Evolutionary conservation across 2,113 vertebrate genomes (phyloP).

Genomic region (Poeciliopsis prolifica): DNA sequence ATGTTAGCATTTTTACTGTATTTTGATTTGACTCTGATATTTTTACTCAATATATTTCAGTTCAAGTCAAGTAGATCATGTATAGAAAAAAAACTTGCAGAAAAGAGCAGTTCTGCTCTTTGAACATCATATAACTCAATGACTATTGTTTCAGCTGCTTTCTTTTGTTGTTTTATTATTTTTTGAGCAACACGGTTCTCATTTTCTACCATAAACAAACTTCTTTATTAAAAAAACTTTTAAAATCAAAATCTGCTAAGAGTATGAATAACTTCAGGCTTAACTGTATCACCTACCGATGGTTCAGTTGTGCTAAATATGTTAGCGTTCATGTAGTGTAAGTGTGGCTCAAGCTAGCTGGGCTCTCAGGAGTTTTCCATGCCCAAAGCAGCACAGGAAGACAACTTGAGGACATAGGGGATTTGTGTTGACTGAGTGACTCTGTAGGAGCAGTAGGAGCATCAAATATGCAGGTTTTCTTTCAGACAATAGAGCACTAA

Average conservation of each 20-base stretch:
- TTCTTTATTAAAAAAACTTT: not conserved
- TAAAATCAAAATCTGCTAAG: not conserved
- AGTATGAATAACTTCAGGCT: not conserved
- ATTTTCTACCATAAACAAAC: not conserved
- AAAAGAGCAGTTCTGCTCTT: no score
- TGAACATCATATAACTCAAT: no score
- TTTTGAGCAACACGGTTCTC: not conserved
- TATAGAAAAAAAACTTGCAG: no score
- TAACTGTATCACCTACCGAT: no score
- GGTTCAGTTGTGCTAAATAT: constrained; percentile 2
- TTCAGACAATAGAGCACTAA: constrained; percentile 89
- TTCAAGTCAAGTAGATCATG: no score
- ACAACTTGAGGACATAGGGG: constrained; percentile 15
- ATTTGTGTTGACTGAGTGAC: constrained; percentile 50
- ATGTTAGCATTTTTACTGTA: not conserved
- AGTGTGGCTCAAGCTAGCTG: constrained; percentile 4
- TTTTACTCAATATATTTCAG: not conserved
- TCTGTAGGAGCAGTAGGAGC: constrained; percentile 41
- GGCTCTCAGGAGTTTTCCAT: not conserved
- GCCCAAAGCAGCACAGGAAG: constrained; percentile 4
- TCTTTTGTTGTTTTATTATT: not conserved
- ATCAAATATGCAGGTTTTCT: constrained; percentile 78
- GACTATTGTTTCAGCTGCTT: no score
- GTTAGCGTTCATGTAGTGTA: not conserved
- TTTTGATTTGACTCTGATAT: not conserved